A percentile compares a stretch with the other conserved stretches of the same genome.
Evolutionary conservation across 2,113 vertebrate genomes (phyloP).

Genomic region (Ascaphus truei): DNA sequence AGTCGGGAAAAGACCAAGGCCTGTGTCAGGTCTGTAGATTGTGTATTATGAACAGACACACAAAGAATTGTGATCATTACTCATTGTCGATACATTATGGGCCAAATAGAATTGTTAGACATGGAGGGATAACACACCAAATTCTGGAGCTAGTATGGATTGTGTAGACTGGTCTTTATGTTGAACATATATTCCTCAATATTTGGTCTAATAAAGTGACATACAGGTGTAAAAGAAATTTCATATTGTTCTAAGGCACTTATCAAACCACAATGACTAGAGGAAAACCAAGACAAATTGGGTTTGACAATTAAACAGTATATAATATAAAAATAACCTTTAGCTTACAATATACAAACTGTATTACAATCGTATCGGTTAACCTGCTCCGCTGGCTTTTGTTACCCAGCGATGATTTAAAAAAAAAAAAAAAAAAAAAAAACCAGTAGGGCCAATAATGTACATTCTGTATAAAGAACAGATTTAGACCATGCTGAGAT

Average conservation of each 20-base stretch:
- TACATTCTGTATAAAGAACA: conserved; percentile 83
- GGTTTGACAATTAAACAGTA: conserved; percentile 73
- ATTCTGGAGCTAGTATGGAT: too few relatives aligned
- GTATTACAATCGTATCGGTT: conserved; percentile 88
- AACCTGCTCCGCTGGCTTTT: conserved; percentile 70
- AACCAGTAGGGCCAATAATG: conserved; percentile 90
- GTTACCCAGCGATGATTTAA: conserved; percentile 70
- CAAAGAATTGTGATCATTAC: too few relatives aligned
- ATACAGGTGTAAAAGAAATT: too few relatives aligned
- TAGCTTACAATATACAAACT: conserved; percentile 98
- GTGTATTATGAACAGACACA: too few relatives aligned
- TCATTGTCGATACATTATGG: too few relatives aligned
- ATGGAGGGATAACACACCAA: too few relatives aligned
- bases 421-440: conserved; percentile 82
- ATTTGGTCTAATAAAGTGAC: too few relatives aligned
- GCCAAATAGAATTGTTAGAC: too few relatives aligned
- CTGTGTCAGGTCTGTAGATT: too few relatives aligned
- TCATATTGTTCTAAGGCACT: conserved; percentile 90
- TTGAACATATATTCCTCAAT: too few relatives aligned
- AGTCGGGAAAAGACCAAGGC: too few relatives aligned
- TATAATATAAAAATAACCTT: conserved; percentile 99
- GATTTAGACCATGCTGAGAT: conserved; percentile 86
- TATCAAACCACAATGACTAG: conserved; percentile 77
- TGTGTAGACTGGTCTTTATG: too few relatives aligned
- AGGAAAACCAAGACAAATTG: conserved; percentile 67